A percentile compares a stretch with the other conserved stretches of the same genome.
phyloP scores from a whole-genome alignment of 1,140 invertebrate species.

The Ceratitis capitata region DNA sequence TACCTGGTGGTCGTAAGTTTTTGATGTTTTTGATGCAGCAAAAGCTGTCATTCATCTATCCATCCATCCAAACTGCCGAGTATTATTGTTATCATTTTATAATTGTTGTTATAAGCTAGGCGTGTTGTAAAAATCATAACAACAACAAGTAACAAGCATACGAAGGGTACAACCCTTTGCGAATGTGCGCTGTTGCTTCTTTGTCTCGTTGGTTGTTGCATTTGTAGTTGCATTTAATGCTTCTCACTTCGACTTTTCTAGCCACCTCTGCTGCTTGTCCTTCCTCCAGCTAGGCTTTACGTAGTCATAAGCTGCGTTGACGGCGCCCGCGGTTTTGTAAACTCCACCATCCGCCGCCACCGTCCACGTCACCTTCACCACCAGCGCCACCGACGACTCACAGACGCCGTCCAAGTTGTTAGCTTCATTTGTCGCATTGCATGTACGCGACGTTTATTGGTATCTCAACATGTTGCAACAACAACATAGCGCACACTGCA shows the following conservation, averaged over 20 bases:
- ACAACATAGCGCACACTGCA: too few relatives aligned
- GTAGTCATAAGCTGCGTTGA: background rate
- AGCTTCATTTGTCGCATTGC: conserved; percentile 46
- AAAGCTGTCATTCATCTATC: background rate
- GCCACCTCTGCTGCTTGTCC: background rate
- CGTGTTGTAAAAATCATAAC: background rate
- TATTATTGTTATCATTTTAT: conserved; percentile 37
- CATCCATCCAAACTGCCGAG: background rate
- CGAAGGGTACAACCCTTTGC: background rate
- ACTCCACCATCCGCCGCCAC: too few relatives aligned
- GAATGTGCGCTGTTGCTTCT: background rate
- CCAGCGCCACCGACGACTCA: conserved; percentile 35
- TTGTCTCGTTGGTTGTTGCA: background rate
- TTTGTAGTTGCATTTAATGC: background rate
- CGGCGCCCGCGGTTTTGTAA: background rate
- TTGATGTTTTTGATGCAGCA: conserved; percentile 1
- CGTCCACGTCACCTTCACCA: background rate
- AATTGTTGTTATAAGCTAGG: conserved; percentile 28
- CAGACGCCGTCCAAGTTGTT: conserved; percentile 45
- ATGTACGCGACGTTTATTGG: conserved; percentile 37
- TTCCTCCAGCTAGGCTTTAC: background rate
- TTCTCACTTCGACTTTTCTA: background rate
- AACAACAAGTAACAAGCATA: background rate
- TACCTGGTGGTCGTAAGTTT: background rate
- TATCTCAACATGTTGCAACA: background rate